Conservation (phyloP, 1,140 invertebrate species). For the Druon quercuslanigerum region DNA sequence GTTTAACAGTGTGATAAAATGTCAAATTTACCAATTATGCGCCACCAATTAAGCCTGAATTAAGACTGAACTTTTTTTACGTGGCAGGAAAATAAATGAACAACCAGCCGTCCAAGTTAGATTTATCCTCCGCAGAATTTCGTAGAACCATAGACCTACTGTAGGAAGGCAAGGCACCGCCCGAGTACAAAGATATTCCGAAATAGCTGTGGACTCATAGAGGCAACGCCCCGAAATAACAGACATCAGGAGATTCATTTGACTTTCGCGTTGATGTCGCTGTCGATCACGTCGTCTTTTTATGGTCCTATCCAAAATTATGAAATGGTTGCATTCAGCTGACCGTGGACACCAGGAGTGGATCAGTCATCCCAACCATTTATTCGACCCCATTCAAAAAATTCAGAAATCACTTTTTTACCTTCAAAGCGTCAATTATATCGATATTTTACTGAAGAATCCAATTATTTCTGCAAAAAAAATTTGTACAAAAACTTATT, state of each 20-base stretch:
- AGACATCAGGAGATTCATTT: constrained; percentile 40
- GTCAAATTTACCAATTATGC: not conserved
- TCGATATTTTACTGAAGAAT: no score
- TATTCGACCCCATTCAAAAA: constrained; percentile 5
- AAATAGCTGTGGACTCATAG: constrained; percentile 58
- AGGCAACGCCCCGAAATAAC: constrained; percentile 60
- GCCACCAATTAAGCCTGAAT: not conserved
- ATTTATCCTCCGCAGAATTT: constrained; percentile 64
- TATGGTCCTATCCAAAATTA: constrained; percentile 10
- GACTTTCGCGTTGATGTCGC: constrained; percentile 1
- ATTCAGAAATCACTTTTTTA: not conserved
- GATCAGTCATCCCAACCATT: constrained; percentile 12
- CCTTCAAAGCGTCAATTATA: no score
- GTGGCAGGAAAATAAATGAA: constrained; percentile 11
- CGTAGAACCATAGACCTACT: constrained; percentile 56
- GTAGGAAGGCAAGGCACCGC: constrained; percentile 54
- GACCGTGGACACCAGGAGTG: constrained; percentile 4
- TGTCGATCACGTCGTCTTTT: constrained; percentile 23
- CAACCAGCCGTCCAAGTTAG: constrained; percentile 45
- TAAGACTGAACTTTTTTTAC: not conserved
- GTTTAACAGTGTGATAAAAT: no score
- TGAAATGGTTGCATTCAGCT: constrained; percentile 1
- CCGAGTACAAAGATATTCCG: constrained; percentile 51
- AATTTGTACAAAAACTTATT: no score
- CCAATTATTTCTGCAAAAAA: no score